These are phyloP conservation scores for Scaptomyza graminum DNA, from an alignment of 1,140 invertebrate species.

Conservation along the genomic window DNA sequence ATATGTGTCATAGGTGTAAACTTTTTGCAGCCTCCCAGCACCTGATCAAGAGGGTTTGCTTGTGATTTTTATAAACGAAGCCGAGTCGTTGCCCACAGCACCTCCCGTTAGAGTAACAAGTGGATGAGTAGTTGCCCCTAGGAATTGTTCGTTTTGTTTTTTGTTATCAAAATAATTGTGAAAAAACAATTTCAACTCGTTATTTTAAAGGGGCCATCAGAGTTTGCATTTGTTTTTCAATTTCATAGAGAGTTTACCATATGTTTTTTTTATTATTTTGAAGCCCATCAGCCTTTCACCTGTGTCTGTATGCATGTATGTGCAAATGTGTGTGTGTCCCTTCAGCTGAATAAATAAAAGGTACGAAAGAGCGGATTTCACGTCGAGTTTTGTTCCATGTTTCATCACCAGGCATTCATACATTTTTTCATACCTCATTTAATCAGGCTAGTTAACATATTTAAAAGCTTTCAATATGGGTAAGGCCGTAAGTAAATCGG, in stretches of 20 bases:
- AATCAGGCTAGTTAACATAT: no score
- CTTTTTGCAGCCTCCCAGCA: constrained; percentile 57
- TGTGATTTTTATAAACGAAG: constrained; percentile 46
- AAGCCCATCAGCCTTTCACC: not conserved
- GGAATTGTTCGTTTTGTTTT: not conserved
- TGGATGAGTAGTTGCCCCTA: constrained; percentile 42
- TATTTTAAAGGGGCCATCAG: constrained; percentile 4
- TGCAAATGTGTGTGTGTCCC: constrained; percentile 9
- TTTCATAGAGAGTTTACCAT: constrained; percentile 43
- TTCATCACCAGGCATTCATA: no score
- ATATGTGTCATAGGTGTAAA: constrained; percentile 26
- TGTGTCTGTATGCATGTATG: not conserved
- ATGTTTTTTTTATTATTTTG: constrained; percentile 26
- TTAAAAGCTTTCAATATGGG: no score
- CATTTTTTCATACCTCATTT: no score
- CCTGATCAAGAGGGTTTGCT: constrained; percentile 19
- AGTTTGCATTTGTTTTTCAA: constrained; percentile 45
- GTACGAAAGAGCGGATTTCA: not conserved
- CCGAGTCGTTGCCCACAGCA: constrained; percentile 21
- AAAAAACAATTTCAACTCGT: constrained; percentile 14
- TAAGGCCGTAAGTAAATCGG: no score
- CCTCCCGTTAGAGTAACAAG: constrained; percentile 53
- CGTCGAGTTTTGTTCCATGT: not conserved
- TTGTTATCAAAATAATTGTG: constrained; percentile 26
- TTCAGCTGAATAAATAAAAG: constrained; percentile 14